Conservation (phyloP, 2,113 vertebrate species). For the Rostratula benghalensis region DNA sequence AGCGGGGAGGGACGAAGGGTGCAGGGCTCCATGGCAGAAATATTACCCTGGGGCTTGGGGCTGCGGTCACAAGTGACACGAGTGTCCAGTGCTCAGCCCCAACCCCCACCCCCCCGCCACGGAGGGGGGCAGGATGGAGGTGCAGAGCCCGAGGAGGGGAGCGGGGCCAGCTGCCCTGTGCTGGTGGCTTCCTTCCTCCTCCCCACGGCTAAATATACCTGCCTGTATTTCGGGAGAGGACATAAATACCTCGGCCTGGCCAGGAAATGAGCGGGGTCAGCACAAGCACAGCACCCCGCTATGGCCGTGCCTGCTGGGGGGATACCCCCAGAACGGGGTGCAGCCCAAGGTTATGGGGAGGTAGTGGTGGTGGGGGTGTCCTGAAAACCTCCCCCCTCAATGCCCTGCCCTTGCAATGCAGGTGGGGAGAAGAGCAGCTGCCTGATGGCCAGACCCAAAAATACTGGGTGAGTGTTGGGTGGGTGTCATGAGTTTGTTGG, state of each 20-base stretch:
- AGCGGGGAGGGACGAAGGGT: not conserved
- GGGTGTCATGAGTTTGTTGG: accelerated
- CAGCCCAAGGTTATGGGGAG: not conserved
- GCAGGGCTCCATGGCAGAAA: accelerated
- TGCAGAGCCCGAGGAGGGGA: not conserved
- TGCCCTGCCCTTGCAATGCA: not conserved
- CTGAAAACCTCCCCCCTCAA: not conserved
- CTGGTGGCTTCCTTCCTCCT: not conserved
- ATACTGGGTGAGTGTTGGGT: conserved; percentile 87
- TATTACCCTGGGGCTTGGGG: not conserved
- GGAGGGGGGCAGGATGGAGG: not conserved
- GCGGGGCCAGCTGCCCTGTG: not conserved
- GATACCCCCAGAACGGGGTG: accelerated
- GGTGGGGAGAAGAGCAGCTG: conserved; percentile 90
- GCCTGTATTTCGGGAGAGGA: not conserved
- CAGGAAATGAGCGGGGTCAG: not conserved
- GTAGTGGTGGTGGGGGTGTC: not conserved
- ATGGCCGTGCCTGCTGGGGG: accelerated
- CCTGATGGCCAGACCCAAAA: conserved; percentile 80
- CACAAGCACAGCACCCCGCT: accelerated
- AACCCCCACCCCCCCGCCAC: too few relatives aligned
- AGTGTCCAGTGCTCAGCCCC: not conserved
- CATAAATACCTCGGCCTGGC: not conserved
- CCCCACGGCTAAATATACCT: not conserved
- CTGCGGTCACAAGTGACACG: accelerated